Percentiles rank a stretch among this genome's conserved stretches.
These are phyloP conservation scores for Carassius auratus DNA, from an alignment of 2,113 vertebrate species.

Conservation along the genomic window DNA sequence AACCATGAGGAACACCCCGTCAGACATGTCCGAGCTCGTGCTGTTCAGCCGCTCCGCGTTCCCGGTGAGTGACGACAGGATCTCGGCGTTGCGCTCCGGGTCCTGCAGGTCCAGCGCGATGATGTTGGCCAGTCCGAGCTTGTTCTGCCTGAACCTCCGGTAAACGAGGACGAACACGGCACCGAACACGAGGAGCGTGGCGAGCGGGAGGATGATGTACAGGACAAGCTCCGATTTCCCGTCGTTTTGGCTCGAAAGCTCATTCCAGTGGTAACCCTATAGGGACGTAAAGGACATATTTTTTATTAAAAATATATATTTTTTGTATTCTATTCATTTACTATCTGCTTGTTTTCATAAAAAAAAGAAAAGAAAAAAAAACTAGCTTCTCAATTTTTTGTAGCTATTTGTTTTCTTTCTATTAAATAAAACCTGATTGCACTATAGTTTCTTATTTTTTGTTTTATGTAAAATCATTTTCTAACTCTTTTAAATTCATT, in stretches of 20 bases:
- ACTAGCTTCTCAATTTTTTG: too few species aligned
- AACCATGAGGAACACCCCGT: constrained; percentile 75
- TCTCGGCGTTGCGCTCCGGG: constrained; percentile 62
- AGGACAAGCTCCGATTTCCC: constrained; percentile 79
- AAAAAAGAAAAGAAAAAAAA: too few species aligned
- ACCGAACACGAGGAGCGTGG: constrained; percentile 80
- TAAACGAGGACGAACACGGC: constrained; percentile 78
- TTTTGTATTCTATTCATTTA: too few species aligned
- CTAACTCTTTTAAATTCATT: too few species aligned
- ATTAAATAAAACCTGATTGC: too few species aligned
- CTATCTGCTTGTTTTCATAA: too few species aligned
- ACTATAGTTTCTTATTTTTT: too few species aligned
- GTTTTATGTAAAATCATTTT: too few species aligned
- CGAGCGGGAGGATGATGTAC: constrained; percentile 80
- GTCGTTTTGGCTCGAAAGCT: constrained; percentile 68
- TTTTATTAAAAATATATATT: too few species aligned
- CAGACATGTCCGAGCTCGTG: constrained; percentile 72
- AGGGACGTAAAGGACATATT: background rate
- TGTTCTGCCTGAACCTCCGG: constrained; percentile 70
- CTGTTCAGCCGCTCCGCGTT: constrained; percentile 68
- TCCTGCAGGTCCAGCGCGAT: constrained; percentile 79
- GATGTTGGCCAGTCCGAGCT: constrained; percentile 75
- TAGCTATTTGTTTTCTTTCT: too few species aligned
- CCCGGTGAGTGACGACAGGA: constrained; percentile 70
- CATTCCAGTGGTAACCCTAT: constrained; percentile 78